Evolutionary conservation across 2,888 invertebrate species (phyloP).

Genomic region (Tupiocoris notatus): DNA sequence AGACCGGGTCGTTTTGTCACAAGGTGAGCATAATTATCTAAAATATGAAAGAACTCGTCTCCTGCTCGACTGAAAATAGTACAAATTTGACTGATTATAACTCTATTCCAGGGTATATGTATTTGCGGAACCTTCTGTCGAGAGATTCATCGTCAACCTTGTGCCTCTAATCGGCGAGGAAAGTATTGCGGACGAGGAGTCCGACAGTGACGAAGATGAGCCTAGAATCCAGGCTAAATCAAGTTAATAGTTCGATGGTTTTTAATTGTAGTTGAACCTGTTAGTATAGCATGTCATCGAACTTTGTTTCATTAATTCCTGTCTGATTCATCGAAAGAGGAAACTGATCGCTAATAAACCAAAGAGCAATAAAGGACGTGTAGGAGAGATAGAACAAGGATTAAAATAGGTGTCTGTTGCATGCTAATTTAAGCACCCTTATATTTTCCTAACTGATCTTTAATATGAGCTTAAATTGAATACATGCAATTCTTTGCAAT

Average conservation of each 20-base stretch:
- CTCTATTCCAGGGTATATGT: constrained; percentile 61
- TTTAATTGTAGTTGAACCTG: no score
- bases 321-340: no score
- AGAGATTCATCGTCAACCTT: constrained; percentile 67
- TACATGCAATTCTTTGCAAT: no score
- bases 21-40: constrained; percentile 55
- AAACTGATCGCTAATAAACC: no score
- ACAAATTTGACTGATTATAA: not conserved
- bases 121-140: constrained; percentile 64
- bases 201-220: constrained; percentile 50
- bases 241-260: constrained; percentile 2
- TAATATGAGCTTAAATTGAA: no score
- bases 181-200: constrained; percentile 29
- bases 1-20: constrained; percentile 69
- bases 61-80: not conserved
- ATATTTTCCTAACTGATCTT: no score
- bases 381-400: no score
- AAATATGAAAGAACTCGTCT: constrained; percentile 41
- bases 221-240: constrained; percentile 52
- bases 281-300: no score
- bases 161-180: constrained; percentile 50
- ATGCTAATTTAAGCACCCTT: no score
- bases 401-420: no score
- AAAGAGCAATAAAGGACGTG: no score
- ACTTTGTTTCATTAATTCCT: no score